Evolutionary conservation across 2,113 vertebrate species (phyloP), one percentile per base, ranked within the genome.

Genomic region (Halichoerus grypus): DNA sequence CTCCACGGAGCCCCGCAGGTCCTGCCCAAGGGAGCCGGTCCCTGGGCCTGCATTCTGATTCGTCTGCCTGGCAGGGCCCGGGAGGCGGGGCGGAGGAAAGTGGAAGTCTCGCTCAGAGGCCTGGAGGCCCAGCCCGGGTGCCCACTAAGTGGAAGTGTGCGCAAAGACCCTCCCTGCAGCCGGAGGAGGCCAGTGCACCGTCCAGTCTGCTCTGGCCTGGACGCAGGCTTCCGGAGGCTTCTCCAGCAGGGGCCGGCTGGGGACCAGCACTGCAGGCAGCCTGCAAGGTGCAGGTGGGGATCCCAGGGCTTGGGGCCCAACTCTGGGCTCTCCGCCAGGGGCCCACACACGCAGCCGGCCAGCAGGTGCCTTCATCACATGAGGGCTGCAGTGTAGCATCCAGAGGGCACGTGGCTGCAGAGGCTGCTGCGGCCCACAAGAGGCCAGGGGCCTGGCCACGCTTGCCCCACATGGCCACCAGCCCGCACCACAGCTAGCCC

Each of bases 81-180:
- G 71, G 94, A 46, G 96, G 93, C 5, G 39, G 91, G 67, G 88
- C 59, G 9, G n/a, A 36, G 89, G 77, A 74, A 98, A 96, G 96
- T 69, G 96, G 98, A 97, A 96, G 96, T 94, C 2, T 24, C 0
- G 57, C 5, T 12, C 65, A 0, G 12, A 26, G 51, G 85, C 84
- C 33, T 12, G 49, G 46, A 55, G 84, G 53, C 88, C 53, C 22
- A 1, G 65, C 59, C 28, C 51, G 2, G 24, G 79, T 3, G 9
- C 39, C 74, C 5, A 3, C 49, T 49, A 4, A 7, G 15, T 13
- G 11, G 28, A 13, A 33, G 22, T 7, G 4, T 2, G 19, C 14
- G 31, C 42, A 18, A 24, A 79, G 71, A 19, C 14, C 21, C 59
- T n/a, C 39, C 39, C 19, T 0, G 1, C 11, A 8, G 76, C 57